These are phyloP conservation scores for Sarotherodon lohbergeri DNA, from an alignment of 2,113 vertebrate genomes.

Conservation along the genomic window DNA sequence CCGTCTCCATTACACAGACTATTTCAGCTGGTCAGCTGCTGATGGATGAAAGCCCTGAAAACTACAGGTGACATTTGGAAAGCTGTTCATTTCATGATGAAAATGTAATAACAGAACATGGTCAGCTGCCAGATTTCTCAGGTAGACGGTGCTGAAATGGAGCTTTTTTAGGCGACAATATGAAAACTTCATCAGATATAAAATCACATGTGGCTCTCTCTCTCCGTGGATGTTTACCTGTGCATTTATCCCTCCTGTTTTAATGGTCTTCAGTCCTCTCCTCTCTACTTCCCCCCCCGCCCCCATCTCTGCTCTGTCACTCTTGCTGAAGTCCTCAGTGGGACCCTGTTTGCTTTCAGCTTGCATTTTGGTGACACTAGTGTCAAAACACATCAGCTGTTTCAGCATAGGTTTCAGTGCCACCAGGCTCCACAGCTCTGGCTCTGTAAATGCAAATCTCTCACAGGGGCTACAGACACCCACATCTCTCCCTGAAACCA, in stretches of 20 bases:
- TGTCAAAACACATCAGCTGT: conserved; percentile 56
- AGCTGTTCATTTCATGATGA: conserved; percentile 27
- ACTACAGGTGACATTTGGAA: conserved; percentile 62
- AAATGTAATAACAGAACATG: conserved; percentile 32
- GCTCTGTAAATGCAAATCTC: conserved; percentile 22
- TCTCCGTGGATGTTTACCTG: background rate
- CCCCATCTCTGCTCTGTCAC: background rate
- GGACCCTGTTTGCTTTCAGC: conserved; percentile 43
- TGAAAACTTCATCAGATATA: background rate
- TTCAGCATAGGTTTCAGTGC: conserved; percentile 35
- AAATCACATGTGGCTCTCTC: background rate
- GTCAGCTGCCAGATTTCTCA: background rate
- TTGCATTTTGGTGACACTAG: conserved; percentile 41
- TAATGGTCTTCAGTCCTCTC: background rate
- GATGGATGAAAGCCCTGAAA: conserved; percentile 34
- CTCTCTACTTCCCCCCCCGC: background rate
- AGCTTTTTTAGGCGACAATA: background rate
- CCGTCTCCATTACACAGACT: background rate
- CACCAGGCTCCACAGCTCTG: conserved; percentile 32
- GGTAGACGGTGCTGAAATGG: background rate
- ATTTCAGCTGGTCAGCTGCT: conserved; percentile 24
- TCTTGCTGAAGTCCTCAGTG: conserved; percentile 1
- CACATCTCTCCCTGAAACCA: background rate
- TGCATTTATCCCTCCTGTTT: background rate
- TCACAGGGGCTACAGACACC: background rate